Evolutionary conservation across 1,140 invertebrate species (phyloP).

Genomic region (Drosophila carrolli): DNA sequence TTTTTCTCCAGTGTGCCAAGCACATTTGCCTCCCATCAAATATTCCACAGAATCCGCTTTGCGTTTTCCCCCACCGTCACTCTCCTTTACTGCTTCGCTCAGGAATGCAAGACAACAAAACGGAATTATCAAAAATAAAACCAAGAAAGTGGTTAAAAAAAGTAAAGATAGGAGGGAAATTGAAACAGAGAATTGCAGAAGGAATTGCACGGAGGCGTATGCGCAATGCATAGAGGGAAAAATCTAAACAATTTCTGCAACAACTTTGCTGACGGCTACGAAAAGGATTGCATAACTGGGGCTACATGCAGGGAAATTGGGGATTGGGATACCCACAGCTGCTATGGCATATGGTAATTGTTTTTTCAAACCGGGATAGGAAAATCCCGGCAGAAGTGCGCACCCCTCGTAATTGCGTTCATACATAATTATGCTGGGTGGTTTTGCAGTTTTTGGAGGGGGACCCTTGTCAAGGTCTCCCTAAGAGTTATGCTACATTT

Average conservation of each 20-base stretch:
- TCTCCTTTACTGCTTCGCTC: slow-evolving; percentile 14
- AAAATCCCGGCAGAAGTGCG: not conserved
- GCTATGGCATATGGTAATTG: slow-evolving; percentile 65
- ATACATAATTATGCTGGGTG: slow-evolving; percentile 49
- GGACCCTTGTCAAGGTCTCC: slow-evolving; percentile 38
- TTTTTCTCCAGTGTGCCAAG: slow-evolving; percentile 12
- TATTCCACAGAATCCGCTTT: slow-evolving; percentile 72
- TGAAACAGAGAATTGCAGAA: slow-evolving; percentile 8
- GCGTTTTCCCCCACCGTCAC: not conserved
- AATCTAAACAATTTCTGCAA: slow-evolving; percentile 75
- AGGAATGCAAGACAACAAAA: slow-evolving; percentile 58
- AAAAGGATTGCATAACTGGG: slow-evolving; percentile 67
- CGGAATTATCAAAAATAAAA: slow-evolving; percentile 77
- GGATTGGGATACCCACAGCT: slow-evolving; percentile 13
- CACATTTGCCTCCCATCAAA: slow-evolving; percentile 65
- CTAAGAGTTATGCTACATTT: slow-evolving; percentile 62
- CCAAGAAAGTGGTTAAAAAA: slow-evolving; percentile 34
- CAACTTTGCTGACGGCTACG: slow-evolving; percentile 58
- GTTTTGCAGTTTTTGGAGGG: not conserved
- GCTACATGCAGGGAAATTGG: not conserved
- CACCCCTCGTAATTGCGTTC: slow-evolving; percentile 42
- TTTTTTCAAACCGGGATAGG: slow-evolving; percentile 36
- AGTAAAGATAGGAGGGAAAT: slow-evolving; percentile 22
- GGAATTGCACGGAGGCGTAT: slow-evolving; percentile 30
- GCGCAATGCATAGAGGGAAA: slow-evolving; percentile 61